These are phyloP conservation scores for Luidia sarsii DNA, from an alignment of 53 echinoderm and acorn worm genomes.

Conservation along the genomic window DNA sequence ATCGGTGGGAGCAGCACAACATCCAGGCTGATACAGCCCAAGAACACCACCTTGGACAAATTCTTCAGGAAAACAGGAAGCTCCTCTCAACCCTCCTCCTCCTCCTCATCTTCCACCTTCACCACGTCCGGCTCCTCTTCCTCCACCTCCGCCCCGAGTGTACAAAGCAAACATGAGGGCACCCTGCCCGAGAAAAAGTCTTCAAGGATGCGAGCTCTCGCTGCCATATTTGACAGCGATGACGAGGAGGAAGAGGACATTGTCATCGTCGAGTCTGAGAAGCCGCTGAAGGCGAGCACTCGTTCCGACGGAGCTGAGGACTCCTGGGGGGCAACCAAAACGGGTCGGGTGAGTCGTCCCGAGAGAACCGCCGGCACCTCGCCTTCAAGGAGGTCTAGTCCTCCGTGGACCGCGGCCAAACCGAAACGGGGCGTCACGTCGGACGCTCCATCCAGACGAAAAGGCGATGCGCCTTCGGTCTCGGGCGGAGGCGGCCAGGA, in stretches of 20 bases:
- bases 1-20: conserved; percentile 15
- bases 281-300: not conserved
- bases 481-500: conserved; percentile 17
- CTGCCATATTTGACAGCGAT: conserved; percentile 84
- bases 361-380: not conserved
- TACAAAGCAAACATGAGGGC: conserved; percentile 2
- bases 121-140: not conserved
- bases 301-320: no score
- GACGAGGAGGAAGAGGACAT: conserved; percentile 68
- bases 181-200: not conserved
- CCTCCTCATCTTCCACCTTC: not conserved
- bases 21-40: conserved; percentile 9
- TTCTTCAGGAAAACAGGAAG: conserved; percentile 34
- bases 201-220: conserved; percentile 59
- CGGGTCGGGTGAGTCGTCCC: no score
- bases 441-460: not conserved
- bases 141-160: not conserved
- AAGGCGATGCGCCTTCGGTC: not conserved
- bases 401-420: not conserved
- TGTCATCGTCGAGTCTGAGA: conserved; percentile 31
- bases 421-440: not conserved
- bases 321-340: no score
- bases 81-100: not conserved
- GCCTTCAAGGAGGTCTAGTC: not conserved
- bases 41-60: conserved; percentile 22